A percentile compares a stretch with the other conserved stretches of the same genome.
phyloP scores from a whole-genome alignment of 92 coral and sea anemone genomes.

The Parazoanthus swiftii region DNA sequence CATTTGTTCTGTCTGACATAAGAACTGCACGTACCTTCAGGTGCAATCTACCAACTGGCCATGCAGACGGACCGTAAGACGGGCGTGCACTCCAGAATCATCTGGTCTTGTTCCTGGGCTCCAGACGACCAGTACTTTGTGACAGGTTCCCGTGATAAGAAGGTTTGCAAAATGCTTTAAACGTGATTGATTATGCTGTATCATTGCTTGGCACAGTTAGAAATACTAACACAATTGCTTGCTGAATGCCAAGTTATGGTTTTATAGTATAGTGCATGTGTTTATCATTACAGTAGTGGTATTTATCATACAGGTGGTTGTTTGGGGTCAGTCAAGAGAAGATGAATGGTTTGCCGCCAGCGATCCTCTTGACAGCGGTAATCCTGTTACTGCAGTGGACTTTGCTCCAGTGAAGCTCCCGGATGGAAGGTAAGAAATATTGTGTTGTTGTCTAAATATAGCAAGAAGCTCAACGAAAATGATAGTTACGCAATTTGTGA shows the following conservation, averaged over 20 bases:
- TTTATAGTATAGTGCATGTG: background rate
- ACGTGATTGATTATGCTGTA: background rate
- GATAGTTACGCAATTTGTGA: too few relatives aligned
- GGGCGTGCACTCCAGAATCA: conserved; percentile 76
- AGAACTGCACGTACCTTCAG: conserved; percentile 41
- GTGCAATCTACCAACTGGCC: conserved; percentile 56
- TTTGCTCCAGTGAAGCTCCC: conserved; percentile 54
- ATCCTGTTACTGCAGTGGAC: conserved; percentile 94
- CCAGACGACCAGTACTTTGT: conserved; percentile 70
- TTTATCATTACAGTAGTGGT: background rate
- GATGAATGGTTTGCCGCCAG: conserved; percentile 73
- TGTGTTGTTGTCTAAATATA: too few relatives aligned
- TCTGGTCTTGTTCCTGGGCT: conserved; percentile 99
- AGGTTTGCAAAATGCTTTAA: conserved; percentile 50
- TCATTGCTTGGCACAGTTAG: background rate
- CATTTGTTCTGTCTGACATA: background rate
- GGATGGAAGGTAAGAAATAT: conserved; percentile 50
- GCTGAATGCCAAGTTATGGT: background rate
- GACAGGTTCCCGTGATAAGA: conserved; percentile 96
- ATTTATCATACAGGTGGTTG: conserved; percentile 58
- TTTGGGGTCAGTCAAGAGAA: conserved; percentile 68
- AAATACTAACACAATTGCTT: background rate
- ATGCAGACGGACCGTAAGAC: conserved; percentile 75
- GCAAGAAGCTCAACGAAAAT: too few relatives aligned
- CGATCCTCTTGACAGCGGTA: conserved; percentile 80